Base-by-base conservation (phyloP, 2,113 vertebrate species). In the Ictalurus punctatus region DNA sequence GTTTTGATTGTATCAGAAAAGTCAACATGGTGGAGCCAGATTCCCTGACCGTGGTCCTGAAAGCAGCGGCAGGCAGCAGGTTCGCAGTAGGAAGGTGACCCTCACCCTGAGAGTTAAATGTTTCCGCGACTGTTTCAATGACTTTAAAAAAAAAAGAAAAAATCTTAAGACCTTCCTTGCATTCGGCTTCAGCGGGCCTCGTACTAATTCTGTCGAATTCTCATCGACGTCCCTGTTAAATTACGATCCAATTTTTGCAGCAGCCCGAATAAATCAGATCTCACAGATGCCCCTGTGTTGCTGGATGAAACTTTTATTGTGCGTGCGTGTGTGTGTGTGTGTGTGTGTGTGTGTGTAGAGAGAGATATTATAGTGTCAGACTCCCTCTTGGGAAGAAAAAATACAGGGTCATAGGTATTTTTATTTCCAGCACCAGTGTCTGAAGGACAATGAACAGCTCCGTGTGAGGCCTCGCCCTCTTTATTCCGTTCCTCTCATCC, bases 1-100 rank as follows among this genome's bases (percentile, higher is more conserved):
- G 1, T 88, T 89, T 71, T 86, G 69, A 88, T 80, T 91, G 79
- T 73, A 76, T 40, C n/a, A 67, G 56, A 85, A 85, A 88, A 83
- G 67, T 81, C 84, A 74, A 48, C 34, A 44, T 17, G 67, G 21
- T 37, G 54, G 40, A 54, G 44, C 23, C 73, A 5, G 21, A 58
- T 79, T 37, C 25, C 63, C 63, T 1, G 13, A 30, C 65, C 76
- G 61, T 56, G 30, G 34, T 63, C 48, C 30, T 59, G 67, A 89
- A 84, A 71, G 52, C 71, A 88, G 93, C 79, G 2, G 30, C 56
- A 54, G 23, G 78, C 54, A 71, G 63, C 8, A 52, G 52, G 21
- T 71, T 87, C 40, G 48, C 78, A 2, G 58, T 82, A 58, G 79
- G 48, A 44, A 83, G 63, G 79, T 58, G 79, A 30, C 86, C 86